Evolutionary conservation across 2,888 invertebrate genomes (phyloP), one percentile per base, ranked within the genome.

Genomic region (Seira musarum): DNA sequence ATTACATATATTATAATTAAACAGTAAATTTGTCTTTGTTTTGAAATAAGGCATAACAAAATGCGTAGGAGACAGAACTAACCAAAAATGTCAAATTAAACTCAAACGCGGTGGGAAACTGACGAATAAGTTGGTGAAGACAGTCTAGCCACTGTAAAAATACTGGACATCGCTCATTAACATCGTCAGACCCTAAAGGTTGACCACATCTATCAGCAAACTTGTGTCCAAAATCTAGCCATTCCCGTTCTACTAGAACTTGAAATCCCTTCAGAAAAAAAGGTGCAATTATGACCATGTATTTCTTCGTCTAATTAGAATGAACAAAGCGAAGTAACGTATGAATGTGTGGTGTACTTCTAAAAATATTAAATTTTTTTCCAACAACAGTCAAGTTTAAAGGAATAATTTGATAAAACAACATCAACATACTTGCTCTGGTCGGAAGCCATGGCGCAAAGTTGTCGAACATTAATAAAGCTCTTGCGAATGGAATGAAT

Each of bases 81-180:
- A 98, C 98, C 91, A 99, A 90, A 89, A 95, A 99, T 2, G 95
- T 93, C 88, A 95, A 93, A 85, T 96, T 97, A 90, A 99, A 98
- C 90, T 99, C 96, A 90, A 99, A 99, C 88, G 94, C 94, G 89
- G 95, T 95, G 0, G 96, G 95, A 89, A 94, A 97, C 90, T 98
- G 97, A 81, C 91, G 88, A 88, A 94, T 92, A 84, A 98, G 91
- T 90, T 99, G 99, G 90, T 97, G 95, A 2, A 99, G 95, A 88
- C 97, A 95, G 89, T 99, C 99, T 60, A 99, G 91, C 97, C 98
- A 99, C 90, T 99, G 99, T 82, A 99, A 91, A 91, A 99, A 99
- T 86, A 99, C 96, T 2, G 99, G 99, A 88, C 97, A 97, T 61
- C 97, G 92, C 90, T 99, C 99, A 89, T 97, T 98, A n/a, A 92